These are phyloP conservation scores for Vultur gryphus DNA, from an alignment of 2,797 vertebrate genomes.

Conservation along the genomic window DNA sequence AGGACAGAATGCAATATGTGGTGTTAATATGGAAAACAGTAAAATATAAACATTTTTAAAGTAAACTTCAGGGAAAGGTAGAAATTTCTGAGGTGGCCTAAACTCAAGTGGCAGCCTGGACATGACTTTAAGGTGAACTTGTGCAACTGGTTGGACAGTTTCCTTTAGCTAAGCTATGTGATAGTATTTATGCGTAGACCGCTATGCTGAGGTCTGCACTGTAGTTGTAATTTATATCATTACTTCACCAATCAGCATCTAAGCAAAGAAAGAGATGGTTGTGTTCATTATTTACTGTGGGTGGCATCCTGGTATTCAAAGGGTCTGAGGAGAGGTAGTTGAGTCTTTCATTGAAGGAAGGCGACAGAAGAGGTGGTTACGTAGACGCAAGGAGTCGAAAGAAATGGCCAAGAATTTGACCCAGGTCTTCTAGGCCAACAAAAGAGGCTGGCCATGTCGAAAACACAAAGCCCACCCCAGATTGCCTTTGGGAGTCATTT, in stretches of 20 bases:
- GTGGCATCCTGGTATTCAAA: neutral
- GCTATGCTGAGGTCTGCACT: neutral
- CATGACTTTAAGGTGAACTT: neutral
- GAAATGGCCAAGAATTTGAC: neutral
- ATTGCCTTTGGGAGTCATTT: neutral
- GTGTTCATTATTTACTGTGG: neutral
- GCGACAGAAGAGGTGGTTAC: neutral
- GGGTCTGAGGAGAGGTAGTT: neutral
- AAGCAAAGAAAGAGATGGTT: neutral
- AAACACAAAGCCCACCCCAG: neutral
- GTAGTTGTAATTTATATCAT: neutral
- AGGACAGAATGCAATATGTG: neutral
- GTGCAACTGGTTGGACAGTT: neutral
- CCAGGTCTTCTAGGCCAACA: neutral
- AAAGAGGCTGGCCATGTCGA: neutral
- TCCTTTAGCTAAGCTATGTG: neutral
- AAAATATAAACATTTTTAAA: neutral
- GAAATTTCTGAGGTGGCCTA: neutral
- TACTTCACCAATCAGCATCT: neutral
- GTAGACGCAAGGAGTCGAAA: neutral
- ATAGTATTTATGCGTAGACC: neutral
- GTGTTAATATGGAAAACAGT: neutral
- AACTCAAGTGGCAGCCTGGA: neutral
- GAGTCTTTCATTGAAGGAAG: neutral
- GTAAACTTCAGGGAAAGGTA: neutral